These are phyloP conservation scores for Pempheris klunzingeri DNA, from an alignment of 2,797 vertebrate genomes.

Conservation along the genomic window DNA sequence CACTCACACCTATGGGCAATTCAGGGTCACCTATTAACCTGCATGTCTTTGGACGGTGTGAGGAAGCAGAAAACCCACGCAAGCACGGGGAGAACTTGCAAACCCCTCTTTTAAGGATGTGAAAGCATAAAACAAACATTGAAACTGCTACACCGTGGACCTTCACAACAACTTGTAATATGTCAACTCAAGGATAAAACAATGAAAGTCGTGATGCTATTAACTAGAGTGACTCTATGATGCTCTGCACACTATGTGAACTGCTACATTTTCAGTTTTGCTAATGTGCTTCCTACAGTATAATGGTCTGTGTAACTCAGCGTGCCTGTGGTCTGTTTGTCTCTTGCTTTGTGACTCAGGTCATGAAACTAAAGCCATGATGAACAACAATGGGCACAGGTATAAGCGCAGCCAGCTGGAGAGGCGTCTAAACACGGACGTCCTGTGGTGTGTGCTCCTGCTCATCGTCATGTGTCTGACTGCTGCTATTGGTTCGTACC, in stretches of 20 bases:
- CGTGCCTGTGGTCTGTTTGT: neutral
- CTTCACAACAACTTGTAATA: neutral
- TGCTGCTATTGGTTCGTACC: constrained; percentile 88
- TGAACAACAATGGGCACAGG: constrained; percentile 93
- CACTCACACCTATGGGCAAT: neutral
- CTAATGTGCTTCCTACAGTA: neutral
- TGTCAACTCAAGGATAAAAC: neutral
- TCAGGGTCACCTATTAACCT: too few species aligned
- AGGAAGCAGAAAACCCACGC: too few species aligned
- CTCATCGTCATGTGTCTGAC: constrained; percentile 92
- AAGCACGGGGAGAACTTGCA: too few species aligned
- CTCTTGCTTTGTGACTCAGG: constrained; percentile 79
- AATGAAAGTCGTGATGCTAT: neutral
- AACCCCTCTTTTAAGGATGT: too few species aligned
- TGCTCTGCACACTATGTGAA: neutral
- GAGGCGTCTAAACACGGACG: constrained; percentile 89
- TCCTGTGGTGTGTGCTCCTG: constrained; percentile 94
- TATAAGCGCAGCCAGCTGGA: constrained; percentile 95
- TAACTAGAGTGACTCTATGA: neutral
- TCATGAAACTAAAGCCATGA: constrained; percentile 98
- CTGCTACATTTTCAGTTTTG: neutral
- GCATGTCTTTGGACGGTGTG: too few species aligned
- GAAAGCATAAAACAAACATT: neutral
- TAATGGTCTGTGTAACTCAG: too few species aligned
- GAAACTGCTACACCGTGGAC: neutral